Evolutionary conservation across 2,113 vertebrate genomes (phyloP), one percentile per base, ranked within the genome.

Genomic region (Cryptoleucopteryx plumbea): DNA sequence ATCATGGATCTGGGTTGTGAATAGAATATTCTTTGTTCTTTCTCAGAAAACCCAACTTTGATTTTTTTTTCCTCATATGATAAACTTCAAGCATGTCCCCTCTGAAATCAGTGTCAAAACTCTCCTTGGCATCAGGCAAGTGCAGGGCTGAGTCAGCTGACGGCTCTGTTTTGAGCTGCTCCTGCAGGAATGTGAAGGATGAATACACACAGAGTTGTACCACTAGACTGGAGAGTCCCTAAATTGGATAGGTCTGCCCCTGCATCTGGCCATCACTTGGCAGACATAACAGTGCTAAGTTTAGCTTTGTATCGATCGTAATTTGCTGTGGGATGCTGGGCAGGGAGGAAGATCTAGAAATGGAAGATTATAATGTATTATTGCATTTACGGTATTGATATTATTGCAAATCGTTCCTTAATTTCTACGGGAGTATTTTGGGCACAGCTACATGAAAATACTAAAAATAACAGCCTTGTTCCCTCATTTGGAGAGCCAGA

Each of bases 381-480:
- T 95, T 96, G 94, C 88, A 82, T 96, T 97, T 95, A 72, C 62
- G 78, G 75, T 95, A 97, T 87, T 93, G 75, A 94, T 96, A 94
- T 92, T 95, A 95, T 95, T 95, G 86, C 79, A 95, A 97, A 97
- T 62, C 7, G 0, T 83, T 95, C 93, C 38, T 71, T 97, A 96
- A 96, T 95, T 96, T 84, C 79, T 73, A 62, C 52, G 80, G 86
- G 52, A 96, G 94, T 89, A 94, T 94, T 97, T 95, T 43, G 25
- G 84, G 75, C 78, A 96, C 79, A 72, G 80, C 38, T 93, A 80
- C 45, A 91, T 55, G 77, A 83, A 91, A 94, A 94, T 72, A 86
- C 92, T 91, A 86, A 91, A 91, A 94, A 61, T 82, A 96, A 45
- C 18, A 77, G 19, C 61, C 73, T 86, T 72, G 56, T 59, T 94